These are phyloP conservation scores for Arctocebus calabarensis DNA, from an alignment of 2,797 vertebrate species.

Conservation along the genomic window DNA sequence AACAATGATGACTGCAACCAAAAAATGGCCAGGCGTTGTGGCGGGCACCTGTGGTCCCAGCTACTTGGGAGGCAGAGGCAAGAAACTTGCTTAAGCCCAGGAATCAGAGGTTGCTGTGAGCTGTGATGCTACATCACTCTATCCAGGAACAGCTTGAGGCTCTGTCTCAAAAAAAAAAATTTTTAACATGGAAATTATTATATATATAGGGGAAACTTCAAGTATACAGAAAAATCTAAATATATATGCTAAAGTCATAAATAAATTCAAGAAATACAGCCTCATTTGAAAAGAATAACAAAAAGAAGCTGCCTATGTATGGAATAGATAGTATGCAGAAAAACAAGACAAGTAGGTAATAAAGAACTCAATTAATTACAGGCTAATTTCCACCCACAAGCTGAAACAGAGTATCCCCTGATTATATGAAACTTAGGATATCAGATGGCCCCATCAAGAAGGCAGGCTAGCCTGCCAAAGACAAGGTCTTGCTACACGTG, in stretches of 20 bases:
- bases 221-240: conserved; percentile 19
- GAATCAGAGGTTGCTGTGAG: too few relatives aligned
- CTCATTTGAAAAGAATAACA: conserved; percentile 23
- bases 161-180: too few relatives aligned
- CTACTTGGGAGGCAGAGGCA: too few relatives aligned
- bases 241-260: conserved; percentile 16
- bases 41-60: too few relatives aligned
- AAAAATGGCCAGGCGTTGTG: too few relatives aligned
- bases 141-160: too few relatives aligned
- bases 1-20: too few relatives aligned
- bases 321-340: conserved; percentile 28
- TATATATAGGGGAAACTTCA: not conserved
- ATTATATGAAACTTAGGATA: conserved; percentile 67
- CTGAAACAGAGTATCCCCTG: conserved; percentile 49
- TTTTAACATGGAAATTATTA: conserved; percentile 25
- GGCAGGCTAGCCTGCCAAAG: not conserved
- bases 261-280: conserved; percentile 50
- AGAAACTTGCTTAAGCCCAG: too few relatives aligned
- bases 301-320: not conserved
- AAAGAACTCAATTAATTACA: conserved; percentile 59
- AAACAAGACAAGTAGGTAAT: conserved; percentile 50
- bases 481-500: not conserved
- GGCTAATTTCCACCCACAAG: conserved; percentile 60
- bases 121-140: too few relatives aligned
- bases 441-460: conserved; percentile 26